Conservation (phyloP, 2,888 invertebrate genomes). For the Acanthosepion esculentum region DNA sequence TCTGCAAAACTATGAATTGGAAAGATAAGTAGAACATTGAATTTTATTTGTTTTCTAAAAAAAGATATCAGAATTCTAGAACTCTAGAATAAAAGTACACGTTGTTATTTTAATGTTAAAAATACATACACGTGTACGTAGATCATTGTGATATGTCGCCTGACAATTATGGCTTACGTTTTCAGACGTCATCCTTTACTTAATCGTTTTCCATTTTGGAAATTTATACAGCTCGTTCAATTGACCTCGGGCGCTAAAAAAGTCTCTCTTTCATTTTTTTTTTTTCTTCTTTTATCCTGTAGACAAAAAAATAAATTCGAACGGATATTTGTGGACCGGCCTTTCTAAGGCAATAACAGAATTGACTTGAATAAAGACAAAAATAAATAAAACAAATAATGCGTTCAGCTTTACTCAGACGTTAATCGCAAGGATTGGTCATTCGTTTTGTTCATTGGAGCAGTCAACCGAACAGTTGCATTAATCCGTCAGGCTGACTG, state of each 20-base stretch:
- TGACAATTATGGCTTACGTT: background rate
- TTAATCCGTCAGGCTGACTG: conserved; percentile 33
- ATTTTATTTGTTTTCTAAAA: no score
- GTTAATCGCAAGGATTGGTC: background rate
- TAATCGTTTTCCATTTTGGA: background rate
- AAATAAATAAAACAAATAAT: background rate
- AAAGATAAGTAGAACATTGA: no score
- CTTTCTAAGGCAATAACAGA: background rate
- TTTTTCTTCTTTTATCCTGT: background rate
- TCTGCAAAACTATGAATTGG: no score
- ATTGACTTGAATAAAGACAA: background rate
- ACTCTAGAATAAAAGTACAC: no score
- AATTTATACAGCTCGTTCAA: background rate
- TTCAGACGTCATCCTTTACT: background rate
- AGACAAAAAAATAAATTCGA: background rate
- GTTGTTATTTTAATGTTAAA: no score
- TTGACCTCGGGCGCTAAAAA: background rate
- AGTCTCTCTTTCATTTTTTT: background rate
- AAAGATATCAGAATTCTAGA: no score
- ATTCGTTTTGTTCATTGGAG: background rate
- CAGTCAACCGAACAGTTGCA: background rate
- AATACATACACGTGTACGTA: background rate
- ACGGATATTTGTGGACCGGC: background rate
- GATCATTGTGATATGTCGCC: background rate
- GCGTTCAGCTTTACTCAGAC: conserved; percentile 4